Conservation (phyloP, 2,888 invertebrate genomes). For the Bugula neritina region DNA sequence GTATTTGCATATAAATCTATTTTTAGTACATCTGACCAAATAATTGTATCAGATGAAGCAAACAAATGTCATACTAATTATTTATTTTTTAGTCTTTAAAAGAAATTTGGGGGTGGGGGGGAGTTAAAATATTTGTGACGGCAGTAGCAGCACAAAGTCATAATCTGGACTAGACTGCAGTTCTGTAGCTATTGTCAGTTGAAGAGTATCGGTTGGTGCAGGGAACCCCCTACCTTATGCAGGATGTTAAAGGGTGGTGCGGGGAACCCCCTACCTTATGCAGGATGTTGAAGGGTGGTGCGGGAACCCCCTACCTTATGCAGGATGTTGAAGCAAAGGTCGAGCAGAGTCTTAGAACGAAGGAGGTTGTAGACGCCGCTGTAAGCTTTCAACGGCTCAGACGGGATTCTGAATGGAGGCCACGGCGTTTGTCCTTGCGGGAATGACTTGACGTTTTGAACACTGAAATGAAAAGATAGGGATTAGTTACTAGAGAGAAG, state of each 20-base stretch:
- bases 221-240: constrained; percentile 25
- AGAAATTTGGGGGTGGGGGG: no score
- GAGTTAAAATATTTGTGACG: no score
- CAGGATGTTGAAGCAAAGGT: constrained; percentile 62
- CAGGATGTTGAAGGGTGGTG: no score
- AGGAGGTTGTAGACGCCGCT: constrained; percentile 41
- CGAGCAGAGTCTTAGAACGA: constrained; percentile 59
- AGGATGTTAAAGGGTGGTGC: no score
- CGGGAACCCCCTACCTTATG: constrained; percentile 37
- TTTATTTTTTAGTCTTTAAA: no score
- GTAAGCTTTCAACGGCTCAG: constrained; percentile 42
- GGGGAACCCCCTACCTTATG: constrained; percentile 48
- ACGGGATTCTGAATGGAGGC: constrained; percentile 75
- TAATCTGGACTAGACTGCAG: no score
- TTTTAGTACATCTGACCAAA: not conserved
- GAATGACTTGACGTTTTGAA: constrained; percentile 35
- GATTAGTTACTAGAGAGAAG: no score
- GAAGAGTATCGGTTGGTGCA: no score
- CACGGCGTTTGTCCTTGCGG: constrained; percentile 58
- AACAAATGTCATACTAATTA: not conserved
- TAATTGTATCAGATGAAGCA: not conserved
- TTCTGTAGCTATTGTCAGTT: no score
- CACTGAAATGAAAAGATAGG: constrained; percentile 35
- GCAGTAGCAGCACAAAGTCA: no score
- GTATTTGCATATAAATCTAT: no score